Percentiles rank a stretch among this genome's conserved stretches.
Conservation (phyloP, 2,888 invertebrate genomes). For the Zygogramma bicolorata region DNA sequence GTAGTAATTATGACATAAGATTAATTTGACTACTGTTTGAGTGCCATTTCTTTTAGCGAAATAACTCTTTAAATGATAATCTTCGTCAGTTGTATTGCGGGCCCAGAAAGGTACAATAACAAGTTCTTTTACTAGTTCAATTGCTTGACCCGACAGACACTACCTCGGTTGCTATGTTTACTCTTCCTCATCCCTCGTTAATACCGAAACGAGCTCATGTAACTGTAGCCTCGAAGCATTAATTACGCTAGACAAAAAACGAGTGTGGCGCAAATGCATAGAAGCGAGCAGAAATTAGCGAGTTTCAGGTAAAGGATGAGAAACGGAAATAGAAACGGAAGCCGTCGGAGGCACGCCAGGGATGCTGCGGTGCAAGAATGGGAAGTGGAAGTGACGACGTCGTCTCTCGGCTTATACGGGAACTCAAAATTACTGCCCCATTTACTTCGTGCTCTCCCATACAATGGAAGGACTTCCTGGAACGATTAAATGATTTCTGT, state of each 20-base stretch:
- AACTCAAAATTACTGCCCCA: slow-evolving; percentile 35
- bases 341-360: slow-evolving; percentile 50
- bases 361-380: slow-evolving; percentile 43
- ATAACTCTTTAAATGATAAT: too few relatives aligned
- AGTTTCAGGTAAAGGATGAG: slow-evolving; percentile 48
- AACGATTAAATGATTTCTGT: background rate
- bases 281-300: slow-evolving; percentile 43
- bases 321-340: slow-evolving; percentile 55
- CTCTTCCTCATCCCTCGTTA: too few relatives aligned
- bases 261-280: slow-evolving; percentile 16
- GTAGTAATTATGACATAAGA: too few relatives aligned
- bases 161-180: too few relatives aligned
- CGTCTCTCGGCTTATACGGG: slow-evolving; percentile 35
- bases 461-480: background rate
- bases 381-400: slow-evolving; percentile 49
- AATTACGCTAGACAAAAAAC: background rate
- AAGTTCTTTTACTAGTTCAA: too few relatives aligned
- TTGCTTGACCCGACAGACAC: too few relatives aligned
- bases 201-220: too few relatives aligned
- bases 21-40: too few relatives aligned
- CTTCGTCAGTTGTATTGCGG: too few relatives aligned
- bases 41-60: too few relatives aligned
- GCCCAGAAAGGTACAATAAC: too few relatives aligned
- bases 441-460: slow-evolving; percentile 22
- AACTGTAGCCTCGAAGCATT: slow-evolving; percentile 1